These are phyloP conservation scores for Branchinecta lynchi DNA, from an alignment of 1,140 invertebrate genomes.

Conservation along the genomic window DNA sequence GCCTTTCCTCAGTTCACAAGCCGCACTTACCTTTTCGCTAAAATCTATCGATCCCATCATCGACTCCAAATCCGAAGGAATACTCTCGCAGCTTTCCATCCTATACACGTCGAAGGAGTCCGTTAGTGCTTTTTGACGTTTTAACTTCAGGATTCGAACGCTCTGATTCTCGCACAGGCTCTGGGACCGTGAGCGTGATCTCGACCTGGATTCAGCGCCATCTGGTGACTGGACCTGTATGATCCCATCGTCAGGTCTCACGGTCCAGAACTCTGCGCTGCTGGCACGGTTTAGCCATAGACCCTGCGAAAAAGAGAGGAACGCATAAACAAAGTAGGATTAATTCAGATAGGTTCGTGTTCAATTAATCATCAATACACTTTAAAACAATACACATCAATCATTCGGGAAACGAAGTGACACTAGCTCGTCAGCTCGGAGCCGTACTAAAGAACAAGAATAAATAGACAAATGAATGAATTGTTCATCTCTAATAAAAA, in stretches of 20 bases:
- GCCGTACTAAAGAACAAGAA: too few relatives aligned
- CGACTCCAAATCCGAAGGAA: background rate
- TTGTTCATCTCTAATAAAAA: too few relatives aligned
- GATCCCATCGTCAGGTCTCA: background rate
- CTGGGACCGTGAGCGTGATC: background rate
- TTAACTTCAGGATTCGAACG: background rate
- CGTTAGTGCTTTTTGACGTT: background rate
- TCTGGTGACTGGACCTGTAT: background rate
- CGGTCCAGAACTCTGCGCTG: background rate
- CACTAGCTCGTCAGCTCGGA: too few relatives aligned
- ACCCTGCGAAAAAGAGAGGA: background rate
- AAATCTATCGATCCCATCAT: background rate
- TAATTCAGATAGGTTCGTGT: too few relatives aligned
- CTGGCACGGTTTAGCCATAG: background rate
- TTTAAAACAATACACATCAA: too few relatives aligned
- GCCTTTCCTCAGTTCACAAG: too few relatives aligned
- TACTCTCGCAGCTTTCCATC: background rate
- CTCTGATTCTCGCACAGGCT: background rate
- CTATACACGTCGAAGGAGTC: background rate
- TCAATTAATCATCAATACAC: too few relatives aligned
- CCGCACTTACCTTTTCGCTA: background rate
- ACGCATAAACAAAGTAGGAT: too few relatives aligned
- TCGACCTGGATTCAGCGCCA: background rate
- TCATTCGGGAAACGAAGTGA: too few relatives aligned
- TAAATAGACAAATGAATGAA: too few relatives aligned